phyloP scores from a whole-genome alignment of 2,113 vertebrate genomes.

The Actenoides hombroni region DNA sequence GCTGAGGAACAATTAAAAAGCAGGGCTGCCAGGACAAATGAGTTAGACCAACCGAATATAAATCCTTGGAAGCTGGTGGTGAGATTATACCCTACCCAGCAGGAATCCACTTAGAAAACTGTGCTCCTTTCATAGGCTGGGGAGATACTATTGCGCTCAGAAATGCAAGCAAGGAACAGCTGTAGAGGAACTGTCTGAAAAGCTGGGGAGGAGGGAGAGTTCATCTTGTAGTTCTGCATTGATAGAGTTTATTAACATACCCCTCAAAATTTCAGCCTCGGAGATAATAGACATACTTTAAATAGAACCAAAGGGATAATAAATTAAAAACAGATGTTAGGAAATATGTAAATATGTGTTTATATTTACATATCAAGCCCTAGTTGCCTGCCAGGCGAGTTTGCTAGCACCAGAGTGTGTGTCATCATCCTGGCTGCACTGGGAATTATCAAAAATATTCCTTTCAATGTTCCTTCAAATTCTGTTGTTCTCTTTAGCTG shows the following conservation, averaged over 20 bases:
- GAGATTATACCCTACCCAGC: background rate
- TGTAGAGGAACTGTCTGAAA: background rate
- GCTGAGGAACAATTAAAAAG: background rate
- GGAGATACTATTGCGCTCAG: background rate
- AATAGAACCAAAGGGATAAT: conserved; percentile 49
- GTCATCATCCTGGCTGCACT: background rate
- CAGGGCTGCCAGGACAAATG: background rate
- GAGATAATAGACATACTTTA: conserved; percentile 48
- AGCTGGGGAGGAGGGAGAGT: background rate
- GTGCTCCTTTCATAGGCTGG: background rate
- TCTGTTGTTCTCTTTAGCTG: conserved; percentile 6
- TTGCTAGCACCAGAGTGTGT: background rate
- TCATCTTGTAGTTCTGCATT: background rate
- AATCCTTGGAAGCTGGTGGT: background rate
- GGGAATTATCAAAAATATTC: conserved; percentile 45
- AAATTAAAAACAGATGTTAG: conserved; percentile 55
- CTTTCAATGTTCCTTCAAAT: conserved; percentile 36
- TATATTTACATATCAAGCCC: conserved; percentile 46
- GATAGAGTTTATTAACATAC: background rate
- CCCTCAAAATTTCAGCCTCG: background rate
- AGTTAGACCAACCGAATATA: background rate
- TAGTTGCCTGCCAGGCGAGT: conserved; percentile 1
- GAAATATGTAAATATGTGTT: conserved; percentile 61
- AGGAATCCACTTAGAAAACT: background rate
- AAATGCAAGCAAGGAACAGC: background rate